A percentile compares a stretch with the other conserved stretches of the same genome.
Evolutionary conservation across 2,113 vertebrate species (phyloP).

Genomic region (Cyanistes caeruleus): DNA sequence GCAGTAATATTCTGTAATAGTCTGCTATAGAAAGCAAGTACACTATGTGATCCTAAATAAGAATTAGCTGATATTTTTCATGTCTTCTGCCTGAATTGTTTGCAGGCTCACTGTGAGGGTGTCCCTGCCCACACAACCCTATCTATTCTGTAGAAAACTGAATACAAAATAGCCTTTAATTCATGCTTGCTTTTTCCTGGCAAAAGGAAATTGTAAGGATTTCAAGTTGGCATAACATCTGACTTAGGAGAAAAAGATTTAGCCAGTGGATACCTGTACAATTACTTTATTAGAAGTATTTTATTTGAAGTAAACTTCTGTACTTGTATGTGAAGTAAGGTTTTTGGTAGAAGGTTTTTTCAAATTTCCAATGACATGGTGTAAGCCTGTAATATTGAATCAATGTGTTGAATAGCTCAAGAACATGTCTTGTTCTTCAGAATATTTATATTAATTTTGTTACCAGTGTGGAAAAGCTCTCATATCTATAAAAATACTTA

Average conservation of each 20-base stretch:
- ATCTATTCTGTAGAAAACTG: not conserved
- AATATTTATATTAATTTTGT: not conserved
- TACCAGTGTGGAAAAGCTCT: not conserved
- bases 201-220: not conserved
- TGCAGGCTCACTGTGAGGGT: not conserved
- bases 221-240: not conserved
- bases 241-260: not conserved
- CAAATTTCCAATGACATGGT: not conserved
- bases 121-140: not conserved
- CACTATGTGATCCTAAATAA: not conserved
- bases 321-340: not conserved
- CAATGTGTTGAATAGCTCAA: not conserved
- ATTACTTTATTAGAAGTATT: not conserved
- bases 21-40: not conserved
- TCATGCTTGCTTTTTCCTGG: not conserved
- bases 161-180: not conserved
- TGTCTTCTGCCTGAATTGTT: not conserved
- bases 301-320: not conserved
- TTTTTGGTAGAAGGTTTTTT: not conserved
- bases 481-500: not conserved
- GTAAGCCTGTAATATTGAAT: not conserved
- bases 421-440: not conserved
- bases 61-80: not conserved
- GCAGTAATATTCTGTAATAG: not conserved
- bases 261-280: not conserved